These are phyloP conservation scores for Epizoanthus rinbou DNA, from an alignment of 92 coral and sea anemone genomes.

Conservation along the genomic window DNA sequence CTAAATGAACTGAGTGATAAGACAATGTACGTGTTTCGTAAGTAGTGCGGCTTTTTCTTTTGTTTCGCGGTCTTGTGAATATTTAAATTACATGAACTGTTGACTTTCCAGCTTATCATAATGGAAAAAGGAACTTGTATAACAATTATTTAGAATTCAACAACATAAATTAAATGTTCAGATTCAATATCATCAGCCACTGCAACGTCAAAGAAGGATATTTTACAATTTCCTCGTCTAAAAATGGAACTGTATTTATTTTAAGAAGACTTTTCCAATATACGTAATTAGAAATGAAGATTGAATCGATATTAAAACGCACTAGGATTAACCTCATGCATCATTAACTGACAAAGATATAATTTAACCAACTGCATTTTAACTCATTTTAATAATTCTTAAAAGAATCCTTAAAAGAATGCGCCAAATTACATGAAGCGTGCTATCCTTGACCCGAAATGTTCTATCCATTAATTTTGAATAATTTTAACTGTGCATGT, in stretches of 20 bases:
- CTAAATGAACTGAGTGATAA: background rate
- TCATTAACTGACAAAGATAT: too few species aligned
- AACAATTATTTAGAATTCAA: conserved; percentile 1
- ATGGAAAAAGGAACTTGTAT: background rate
- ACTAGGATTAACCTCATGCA: too few species aligned
- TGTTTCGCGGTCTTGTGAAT: conserved; percentile 31
- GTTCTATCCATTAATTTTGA: too few species aligned
- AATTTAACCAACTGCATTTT: too few species aligned
- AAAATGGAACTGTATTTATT: conserved; percentile 8
- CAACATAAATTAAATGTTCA: background rate
- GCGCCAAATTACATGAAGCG: too few species aligned
- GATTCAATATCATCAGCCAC: conserved; percentile 3
- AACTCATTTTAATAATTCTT: too few species aligned
- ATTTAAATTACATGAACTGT: conserved; percentile 17
- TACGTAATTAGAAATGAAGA: background rate
- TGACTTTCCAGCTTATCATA: conserved; percentile 10
- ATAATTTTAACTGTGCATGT: too few species aligned
- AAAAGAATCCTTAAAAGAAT: too few species aligned
- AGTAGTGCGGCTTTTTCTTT: background rate
- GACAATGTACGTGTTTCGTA: conserved; percentile 14
- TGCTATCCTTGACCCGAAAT: too few species aligned
- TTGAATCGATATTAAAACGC: too few species aligned
- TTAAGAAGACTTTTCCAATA: background rate
- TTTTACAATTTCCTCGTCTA: background rate
- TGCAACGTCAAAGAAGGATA: background rate